phyloP scores from a whole-genome alignment of 2,113 vertebrate species.

The Tyto alba region DNA sequence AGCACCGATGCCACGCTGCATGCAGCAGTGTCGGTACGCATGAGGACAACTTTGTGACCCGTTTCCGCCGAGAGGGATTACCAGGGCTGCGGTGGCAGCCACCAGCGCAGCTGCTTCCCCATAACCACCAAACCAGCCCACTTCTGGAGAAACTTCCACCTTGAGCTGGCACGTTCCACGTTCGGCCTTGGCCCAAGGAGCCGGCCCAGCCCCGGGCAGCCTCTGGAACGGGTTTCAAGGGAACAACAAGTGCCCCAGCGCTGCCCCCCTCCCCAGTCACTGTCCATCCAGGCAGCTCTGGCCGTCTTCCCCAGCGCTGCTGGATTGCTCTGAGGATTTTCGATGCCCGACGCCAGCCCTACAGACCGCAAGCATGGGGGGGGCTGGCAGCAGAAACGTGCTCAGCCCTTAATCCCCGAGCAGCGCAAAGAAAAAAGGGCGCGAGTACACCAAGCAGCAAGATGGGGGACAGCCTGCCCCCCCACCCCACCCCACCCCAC shows the following conservation, averaged over 20 bases:
- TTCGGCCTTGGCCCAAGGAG: neutral
- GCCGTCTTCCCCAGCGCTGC: neutral
- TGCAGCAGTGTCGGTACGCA: neutral
- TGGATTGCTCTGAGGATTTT: neutral
- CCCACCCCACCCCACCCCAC: neutral
- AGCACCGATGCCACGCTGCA: rapidly evolving
- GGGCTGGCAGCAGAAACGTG: neutral
- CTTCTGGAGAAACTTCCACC: neutral
- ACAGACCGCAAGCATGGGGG: no score
- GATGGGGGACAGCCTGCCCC: neutral
- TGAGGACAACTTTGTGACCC: neutral
- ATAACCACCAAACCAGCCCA: neutral
- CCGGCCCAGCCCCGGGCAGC: neutral
- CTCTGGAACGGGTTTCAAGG: neutral
- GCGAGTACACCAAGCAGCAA: neutral
- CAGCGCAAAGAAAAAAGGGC: neutral
- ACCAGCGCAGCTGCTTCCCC: neutral
- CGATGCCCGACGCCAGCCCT: rapidly evolving
- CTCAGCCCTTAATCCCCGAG: neutral
- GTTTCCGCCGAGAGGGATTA: neutral
- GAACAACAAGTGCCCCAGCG: neutral
- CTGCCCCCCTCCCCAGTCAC: neutral
- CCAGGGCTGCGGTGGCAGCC: no score
- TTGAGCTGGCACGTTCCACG: neutral
- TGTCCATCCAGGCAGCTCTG: neutral